Conservation (phyloP, 64 coral and sea anemone genomes). For the Montipora cactus region DNA sequence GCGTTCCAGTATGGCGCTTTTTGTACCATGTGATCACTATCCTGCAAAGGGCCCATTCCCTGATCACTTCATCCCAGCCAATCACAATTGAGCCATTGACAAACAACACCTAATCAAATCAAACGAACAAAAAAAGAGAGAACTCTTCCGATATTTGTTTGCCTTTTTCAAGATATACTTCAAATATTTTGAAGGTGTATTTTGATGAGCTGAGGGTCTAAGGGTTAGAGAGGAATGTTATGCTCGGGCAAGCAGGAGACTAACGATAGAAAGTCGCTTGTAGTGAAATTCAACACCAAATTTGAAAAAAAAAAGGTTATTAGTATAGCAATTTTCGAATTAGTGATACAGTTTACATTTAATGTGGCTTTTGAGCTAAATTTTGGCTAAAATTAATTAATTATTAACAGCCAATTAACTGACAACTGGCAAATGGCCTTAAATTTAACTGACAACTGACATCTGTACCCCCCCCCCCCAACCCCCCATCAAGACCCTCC, state of each 20-base stretch:
- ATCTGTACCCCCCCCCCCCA: too few relatives aligned
- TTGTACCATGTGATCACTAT: too few relatives aligned
- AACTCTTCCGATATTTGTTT: constrained; percentile 19
- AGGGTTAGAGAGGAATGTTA: constrained; percentile 18
- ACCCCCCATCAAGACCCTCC: too few relatives aligned
- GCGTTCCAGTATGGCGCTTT: too few relatives aligned
- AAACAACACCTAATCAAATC: constrained; percentile 3
- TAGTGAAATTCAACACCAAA: constrained; percentile 2
- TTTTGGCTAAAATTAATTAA: constrained; percentile 15
- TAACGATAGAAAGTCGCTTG: constrained; percentile 4
- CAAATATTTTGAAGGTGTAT: constrained; percentile 9
- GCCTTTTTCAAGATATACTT: constrained; percentile 6
- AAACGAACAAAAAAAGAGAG: constrained; percentile 8
- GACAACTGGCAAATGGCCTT: too few relatives aligned
- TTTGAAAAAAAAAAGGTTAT: background rate
- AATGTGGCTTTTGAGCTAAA: constrained; percentile 10
- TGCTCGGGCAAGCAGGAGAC: background rate
- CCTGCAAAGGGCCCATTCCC: background rate
- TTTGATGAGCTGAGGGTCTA: constrained; percentile 9
- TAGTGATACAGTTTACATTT: constrained; percentile 5
- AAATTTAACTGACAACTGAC: too few relatives aligned
- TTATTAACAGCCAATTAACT: too few relatives aligned
- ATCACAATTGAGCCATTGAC: constrained; percentile 21
- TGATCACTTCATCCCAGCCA: constrained; percentile 7
- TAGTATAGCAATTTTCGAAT: constrained; percentile 14